Conservation (phyloP, 1,140 invertebrate species). For the Apis dorsata region DNA sequence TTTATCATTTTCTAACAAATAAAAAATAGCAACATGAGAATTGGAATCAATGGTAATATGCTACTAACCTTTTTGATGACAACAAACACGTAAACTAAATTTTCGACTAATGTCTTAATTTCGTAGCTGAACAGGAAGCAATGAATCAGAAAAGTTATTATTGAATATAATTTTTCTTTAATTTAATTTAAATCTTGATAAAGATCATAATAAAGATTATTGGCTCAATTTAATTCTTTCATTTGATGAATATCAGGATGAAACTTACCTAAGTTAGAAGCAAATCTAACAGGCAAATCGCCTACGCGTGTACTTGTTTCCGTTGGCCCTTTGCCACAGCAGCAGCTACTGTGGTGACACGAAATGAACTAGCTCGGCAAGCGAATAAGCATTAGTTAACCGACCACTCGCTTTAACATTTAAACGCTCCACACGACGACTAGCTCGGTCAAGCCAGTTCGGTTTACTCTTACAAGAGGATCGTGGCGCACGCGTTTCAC, state of each 20-base stretch:
- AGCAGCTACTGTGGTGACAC: conserved; percentile 42
- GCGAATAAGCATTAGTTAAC: conserved; percentile 24
- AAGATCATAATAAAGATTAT: too few species aligned
- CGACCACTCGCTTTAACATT: conserved; percentile 55
- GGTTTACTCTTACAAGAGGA: conserved; percentile 18
- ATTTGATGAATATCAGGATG: conserved; percentile 9
- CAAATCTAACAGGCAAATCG: conserved; percentile 17
- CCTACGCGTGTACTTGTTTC: conserved; percentile 48
- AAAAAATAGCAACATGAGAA: too few species aligned
- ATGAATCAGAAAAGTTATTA: too few species aligned
- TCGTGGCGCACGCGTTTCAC: conserved; percentile 54
- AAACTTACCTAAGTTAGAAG: conserved; percentile 15
- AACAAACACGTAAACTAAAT: too few species aligned
- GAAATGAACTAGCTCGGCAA: conserved; percentile 21
- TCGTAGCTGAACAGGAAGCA: too few species aligned
- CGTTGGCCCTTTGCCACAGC: conserved; percentile 50
- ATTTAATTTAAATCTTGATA: too few species aligned
- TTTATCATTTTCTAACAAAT: too few species aligned
- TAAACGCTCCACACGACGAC: conserved; percentile 34
- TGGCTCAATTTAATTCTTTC: too few species aligned
- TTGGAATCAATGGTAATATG: too few species aligned
- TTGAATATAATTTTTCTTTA: too few species aligned
- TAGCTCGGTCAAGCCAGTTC: neutral
- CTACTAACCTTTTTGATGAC: too few species aligned
- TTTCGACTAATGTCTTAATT: too few species aligned